Base-by-base conservation (phyloP, 1,140 invertebrate genomes). In the Phthorimaea operculella region DNA sequence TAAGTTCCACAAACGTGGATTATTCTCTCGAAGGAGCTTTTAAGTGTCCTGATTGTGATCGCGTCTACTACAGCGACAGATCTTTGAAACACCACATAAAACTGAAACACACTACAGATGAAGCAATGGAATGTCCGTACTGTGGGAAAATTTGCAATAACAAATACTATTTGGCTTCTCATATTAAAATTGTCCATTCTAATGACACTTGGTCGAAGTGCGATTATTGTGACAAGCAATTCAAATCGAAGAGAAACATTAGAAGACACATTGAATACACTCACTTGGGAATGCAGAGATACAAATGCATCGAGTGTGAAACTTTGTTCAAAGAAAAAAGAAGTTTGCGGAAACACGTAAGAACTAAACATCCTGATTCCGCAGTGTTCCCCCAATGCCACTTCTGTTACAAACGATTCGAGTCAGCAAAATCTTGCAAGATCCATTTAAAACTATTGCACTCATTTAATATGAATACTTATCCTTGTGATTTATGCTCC, bases 381-480 rank as follows among this genome's bases (percentile, higher is more conserved):
- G 54, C 63, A 0, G 47, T 59, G 0, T 83, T 83, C 16, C 74
- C 77, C 0, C 70, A 76, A 53, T 83, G 79, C 17, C 73, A 80
- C 53, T 74, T 80, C 0, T 83, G 79, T 39, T 45, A 74, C 9
- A 75, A 75, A 50, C 59, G 71, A 3, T 83, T 83, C 42, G 79
- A 83, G 55, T 80, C 77, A 0, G 77, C 76, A 0, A 79, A 83
- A 59, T 77, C 79, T n/a, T 80, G 74, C 18, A 77, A 77, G 39
- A 74, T 76, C 18, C 79, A 83, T 62, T 36, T 80, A 10, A 79
- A 80, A 52, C n/a, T 75, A 0, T 7, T 79, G 0, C 79, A 82
- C 50, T 78, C 79, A 0, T 78, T 71, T 36, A 75, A 79, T 16
- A 70, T 76, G 63, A 70, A 75, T 11, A 75, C 68, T 0, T 65